phyloP scores from a whole-genome alignment of 2,888 invertebrate genomes.

The Oligia strigilis region DNA sequence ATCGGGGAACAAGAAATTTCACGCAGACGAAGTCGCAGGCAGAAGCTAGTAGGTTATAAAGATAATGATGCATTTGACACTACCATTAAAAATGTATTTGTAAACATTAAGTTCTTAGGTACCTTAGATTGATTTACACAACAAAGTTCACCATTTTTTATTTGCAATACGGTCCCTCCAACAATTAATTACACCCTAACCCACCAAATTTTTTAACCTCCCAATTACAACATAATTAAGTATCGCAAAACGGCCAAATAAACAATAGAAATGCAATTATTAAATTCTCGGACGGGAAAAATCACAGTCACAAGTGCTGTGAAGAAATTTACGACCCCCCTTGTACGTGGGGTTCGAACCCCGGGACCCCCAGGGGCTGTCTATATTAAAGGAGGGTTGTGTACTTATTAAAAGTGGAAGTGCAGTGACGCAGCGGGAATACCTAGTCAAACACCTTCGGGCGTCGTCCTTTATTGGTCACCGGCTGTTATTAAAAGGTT shows the following conservation, averaged over 20 bases:
- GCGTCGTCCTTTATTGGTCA: slow-evolving; percentile 72
- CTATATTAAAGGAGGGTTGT: slow-evolving; percentile 87
- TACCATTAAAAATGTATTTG: background rate
- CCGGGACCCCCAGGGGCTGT: slow-evolving; percentile 80
- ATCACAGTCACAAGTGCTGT: slow-evolving; percentile 80
- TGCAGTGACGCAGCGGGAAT: slow-evolving; percentile 75
- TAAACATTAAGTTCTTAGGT: background rate
- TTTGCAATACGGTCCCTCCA: background rate
- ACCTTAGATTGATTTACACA: background rate
- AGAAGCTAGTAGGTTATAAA: background rate
- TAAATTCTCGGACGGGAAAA: slow-evolving; percentile 78
- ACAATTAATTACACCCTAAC: slow-evolving; percentile 30
- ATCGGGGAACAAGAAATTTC: too few relatives aligned
- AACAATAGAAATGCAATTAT: slow-evolving; percentile 81
- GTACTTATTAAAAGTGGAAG: slow-evolving; percentile 85
- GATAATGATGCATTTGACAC: background rate
- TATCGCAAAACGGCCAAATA: slow-evolving; percentile 59
- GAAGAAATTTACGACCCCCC: slow-evolving; percentile 79
- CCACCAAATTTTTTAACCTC: slow-evolving; percentile 8
- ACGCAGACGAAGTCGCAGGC: too few relatives aligned
- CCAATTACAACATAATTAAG: slow-evolving; percentile 60
- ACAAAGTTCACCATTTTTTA: slow-evolving; percentile 5
- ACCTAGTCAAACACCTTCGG: slow-evolving; percentile 80
- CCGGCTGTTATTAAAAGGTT: slow-evolving; percentile 61
- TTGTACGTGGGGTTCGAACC: slow-evolving; percentile 72